Percentiles rank a stretch among this genome's conserved stretches.
Evolutionary conservation across 2,113 vertebrate genomes (phyloP).

Genomic region (Dunckerocampus dactyliophorus): DNA sequence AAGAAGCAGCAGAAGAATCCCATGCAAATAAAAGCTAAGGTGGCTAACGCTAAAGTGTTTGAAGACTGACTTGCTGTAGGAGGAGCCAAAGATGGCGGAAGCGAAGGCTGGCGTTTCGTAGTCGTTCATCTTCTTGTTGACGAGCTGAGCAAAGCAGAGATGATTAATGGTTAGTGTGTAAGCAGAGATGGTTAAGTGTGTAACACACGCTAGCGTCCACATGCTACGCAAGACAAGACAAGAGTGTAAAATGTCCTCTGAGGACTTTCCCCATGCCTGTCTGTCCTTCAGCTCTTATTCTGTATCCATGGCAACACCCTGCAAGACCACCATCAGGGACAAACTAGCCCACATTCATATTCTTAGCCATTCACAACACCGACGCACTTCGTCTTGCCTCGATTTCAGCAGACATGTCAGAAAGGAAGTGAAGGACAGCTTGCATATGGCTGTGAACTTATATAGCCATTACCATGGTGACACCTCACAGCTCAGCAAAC

Average conservation of each 20-base stretch:
- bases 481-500: background rate
- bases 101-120: slow-evolving; percentile 47
- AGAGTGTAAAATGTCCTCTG: slow-evolving; percentile 19
- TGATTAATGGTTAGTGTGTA: too few relatives aligned
- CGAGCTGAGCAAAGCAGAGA: slow-evolving; percentile 37
- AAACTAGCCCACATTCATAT: background rate
- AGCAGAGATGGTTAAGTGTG: background rate
- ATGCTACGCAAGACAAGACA: background rate
- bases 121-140: slow-evolving; percentile 63
- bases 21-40: background rate
- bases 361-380: background rate
- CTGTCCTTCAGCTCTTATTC: slow-evolving; percentile 1
- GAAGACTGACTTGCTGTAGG: slow-evolving; percentile 64
- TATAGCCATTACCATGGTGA: background rate
- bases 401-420: background rate
- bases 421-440: background rate
- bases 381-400: background rate
- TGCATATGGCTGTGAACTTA: too few relatives aligned
- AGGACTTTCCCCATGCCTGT: slow-evolving; percentile 15
- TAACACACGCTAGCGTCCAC: too few relatives aligned
- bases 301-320: background rate
- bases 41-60: background rate
- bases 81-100: slow-evolving; percentile 46
- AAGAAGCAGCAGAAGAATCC: background rate
- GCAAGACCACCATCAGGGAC: background rate